A percentile compares a stretch with the other conserved stretches of the same genome.
Evolutionary conservation across 2,797 vertebrate species (phyloP).

Genomic region (Chelon auratus): DNA sequence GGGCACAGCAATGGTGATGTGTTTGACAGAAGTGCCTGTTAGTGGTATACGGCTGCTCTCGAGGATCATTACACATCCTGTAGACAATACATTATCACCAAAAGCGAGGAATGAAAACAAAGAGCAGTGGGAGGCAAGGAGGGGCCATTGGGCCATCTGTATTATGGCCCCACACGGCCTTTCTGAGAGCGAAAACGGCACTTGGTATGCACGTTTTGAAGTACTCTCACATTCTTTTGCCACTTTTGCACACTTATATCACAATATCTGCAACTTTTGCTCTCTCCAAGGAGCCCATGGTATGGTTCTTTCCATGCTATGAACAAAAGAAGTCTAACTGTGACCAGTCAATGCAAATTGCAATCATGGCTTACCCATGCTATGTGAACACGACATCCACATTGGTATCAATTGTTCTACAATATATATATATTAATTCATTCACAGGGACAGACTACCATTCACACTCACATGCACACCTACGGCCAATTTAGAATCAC

Average conservation of each 20-base stretch:
- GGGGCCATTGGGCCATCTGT: slow-evolving; percentile 71
- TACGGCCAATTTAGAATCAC: no score
- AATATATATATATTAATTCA: background rate
- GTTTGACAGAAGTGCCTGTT: slow-evolving; percentile 96
- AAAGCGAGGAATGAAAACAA: slow-evolving; percentile 80
- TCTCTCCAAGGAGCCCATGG: background rate
- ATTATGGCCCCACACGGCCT: slow-evolving; percentile 84
- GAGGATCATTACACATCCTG: slow-evolving; percentile 94
- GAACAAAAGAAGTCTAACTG: slow-evolving; percentile 1
- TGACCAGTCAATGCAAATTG: background rate
- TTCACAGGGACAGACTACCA: no score
- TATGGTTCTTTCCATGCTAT: background rate
- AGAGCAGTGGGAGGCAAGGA: slow-evolving; percentile 83
- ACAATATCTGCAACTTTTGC: slow-evolving; percentile 21
- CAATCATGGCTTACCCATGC: background rate
- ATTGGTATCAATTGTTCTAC: background rate
- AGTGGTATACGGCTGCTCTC: slow-evolving; percentile 86
- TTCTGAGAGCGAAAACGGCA: slow-evolving; percentile 73
- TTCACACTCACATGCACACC: no score
- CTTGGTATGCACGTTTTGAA: slow-evolving; percentile 38
- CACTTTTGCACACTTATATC: slow-evolving; percentile 47
- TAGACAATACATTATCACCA: slow-evolving; percentile 88
- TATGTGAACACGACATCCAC: background rate
- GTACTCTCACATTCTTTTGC: slow-evolving; percentile 25
- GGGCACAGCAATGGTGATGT: slow-evolving; percentile 90